phyloP scores from a whole-genome alignment of 2,113 vertebrate species.

The Anolis carolinensis region DNA sequence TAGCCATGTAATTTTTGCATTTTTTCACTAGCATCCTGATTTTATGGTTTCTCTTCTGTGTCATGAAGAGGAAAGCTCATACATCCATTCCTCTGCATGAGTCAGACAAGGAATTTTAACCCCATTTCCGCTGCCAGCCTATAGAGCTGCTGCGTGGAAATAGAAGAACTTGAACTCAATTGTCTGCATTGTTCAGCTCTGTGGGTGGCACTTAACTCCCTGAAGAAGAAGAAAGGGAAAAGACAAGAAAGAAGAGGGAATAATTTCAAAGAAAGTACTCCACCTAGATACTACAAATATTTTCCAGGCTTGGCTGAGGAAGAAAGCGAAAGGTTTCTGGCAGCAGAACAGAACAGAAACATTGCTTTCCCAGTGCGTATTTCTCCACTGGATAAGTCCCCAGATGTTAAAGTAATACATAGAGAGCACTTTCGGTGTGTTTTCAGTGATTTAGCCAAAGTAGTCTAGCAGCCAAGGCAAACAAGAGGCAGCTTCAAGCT shows the following conservation, averaged over 20 bases:
- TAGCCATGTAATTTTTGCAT: neutral
- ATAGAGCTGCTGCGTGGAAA: slow-evolving; percentile 29
- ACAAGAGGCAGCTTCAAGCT: slow-evolving; percentile 40
- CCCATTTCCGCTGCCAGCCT: slow-evolving; percentile 13
- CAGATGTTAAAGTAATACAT: slow-evolving; percentile 60
- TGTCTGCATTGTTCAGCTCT: slow-evolving; percentile 63
- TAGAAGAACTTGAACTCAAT: slow-evolving; percentile 38
- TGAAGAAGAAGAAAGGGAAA: slow-evolving; percentile 16
- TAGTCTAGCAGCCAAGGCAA: slow-evolving; percentile 59
- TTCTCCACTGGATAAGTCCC: slow-evolving; percentile 57
- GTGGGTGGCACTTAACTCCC: slow-evolving; percentile 62
- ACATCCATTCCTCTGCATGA: slow-evolving; percentile 33
- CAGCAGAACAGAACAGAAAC: slow-evolving; percentile 63
- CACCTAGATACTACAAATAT: slow-evolving; percentile 67
- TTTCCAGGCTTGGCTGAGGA: slow-evolving; percentile 62
- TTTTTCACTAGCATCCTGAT: too few species aligned
- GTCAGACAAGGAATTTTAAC: slow-evolving; percentile 43
- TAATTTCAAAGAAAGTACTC: slow-evolving; percentile 64
- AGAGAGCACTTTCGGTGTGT: slow-evolving; percentile 32
- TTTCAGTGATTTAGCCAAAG: slow-evolving; percentile 62
- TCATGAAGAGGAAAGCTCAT: neutral
- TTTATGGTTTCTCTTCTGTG: slow-evolving; percentile 9
- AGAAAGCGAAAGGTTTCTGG: slow-evolving; percentile 67
- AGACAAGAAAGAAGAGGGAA: slow-evolving; percentile 6
- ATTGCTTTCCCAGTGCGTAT: slow-evolving; percentile 62